Conservation (phyloP, 2,113 vertebrate genomes). For the Rhinoptilus africanus region DNA sequence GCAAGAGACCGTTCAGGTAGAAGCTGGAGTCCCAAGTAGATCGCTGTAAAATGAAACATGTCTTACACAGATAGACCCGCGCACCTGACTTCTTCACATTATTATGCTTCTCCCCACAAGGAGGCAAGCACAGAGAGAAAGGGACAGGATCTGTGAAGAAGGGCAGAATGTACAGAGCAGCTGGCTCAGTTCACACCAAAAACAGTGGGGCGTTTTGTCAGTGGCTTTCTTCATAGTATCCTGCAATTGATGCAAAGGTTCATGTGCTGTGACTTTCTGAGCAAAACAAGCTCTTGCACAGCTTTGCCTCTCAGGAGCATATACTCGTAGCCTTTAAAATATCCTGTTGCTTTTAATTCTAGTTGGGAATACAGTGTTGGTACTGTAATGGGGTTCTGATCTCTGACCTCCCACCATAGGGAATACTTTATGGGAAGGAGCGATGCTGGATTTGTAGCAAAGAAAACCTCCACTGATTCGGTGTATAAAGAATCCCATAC, state of each 20-base stretch:
- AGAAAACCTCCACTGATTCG: not conserved
- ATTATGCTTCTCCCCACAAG: not conserved
- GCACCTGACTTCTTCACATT: not conserved
- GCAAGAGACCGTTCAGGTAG: not conserved
- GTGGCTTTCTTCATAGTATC: not conserved
- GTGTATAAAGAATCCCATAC: not conserved
- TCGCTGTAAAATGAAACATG: not conserved
- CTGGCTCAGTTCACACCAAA: not conserved
- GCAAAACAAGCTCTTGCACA: not conserved
- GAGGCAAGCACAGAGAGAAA: not conserved
- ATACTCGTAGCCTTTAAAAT: not conserved
- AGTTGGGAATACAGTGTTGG: not conserved
- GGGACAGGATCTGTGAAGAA: not conserved
- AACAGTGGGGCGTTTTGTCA: not conserved
- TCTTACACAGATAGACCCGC: not conserved
- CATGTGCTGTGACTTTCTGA: not conserved
- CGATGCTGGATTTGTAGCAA: not conserved
- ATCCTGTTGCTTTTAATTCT: not conserved
- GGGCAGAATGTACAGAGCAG: not conserved
- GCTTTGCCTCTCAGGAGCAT: not conserved
- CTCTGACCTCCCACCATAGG: not conserved
- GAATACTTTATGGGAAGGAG: not conserved
- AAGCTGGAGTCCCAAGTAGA: not conserved
- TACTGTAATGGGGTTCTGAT: not conserved
- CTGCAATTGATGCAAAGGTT: not conserved